Evolutionary conservation across 2,888 invertebrate species (phyloP), one percentile per base, ranked within the genome.

Genomic region (Limnephilus marmoratus): DNA sequence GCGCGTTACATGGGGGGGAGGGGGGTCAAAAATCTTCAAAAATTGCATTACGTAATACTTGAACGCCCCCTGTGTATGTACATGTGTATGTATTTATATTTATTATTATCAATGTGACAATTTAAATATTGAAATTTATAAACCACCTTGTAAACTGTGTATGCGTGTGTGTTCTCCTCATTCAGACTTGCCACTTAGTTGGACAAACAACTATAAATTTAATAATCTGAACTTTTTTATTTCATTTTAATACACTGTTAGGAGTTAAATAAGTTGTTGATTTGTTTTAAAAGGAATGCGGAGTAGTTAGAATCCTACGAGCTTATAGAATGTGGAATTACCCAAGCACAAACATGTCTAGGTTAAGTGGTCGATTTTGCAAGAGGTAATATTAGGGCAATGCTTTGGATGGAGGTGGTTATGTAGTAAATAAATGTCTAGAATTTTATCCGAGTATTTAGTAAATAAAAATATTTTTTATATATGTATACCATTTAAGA

Each of bases 391-490:
- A 31, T 83, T 83, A 83, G 37, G 24, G 18, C 68, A 68, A 68
- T 68, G 68, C 68, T 68, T 68, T n/a, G 68, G 68, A 68, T 24
- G 68, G 68, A 83, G 87, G 87, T 15, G 29, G 53, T 45, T 86
- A 53, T 68, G 85, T 86, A 86, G 41, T 45, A 41, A 86, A 41
- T 86, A 86, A 45, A 86, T 87, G 87, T 31, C 87, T 49, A 53
- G 18, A 87, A 87, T 53, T 37, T 85, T 85, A 37, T 85, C 15
- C 29, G 11, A 37, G 45, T 81, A 89, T 81, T 89, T 80, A 89
- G 68, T 80, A 89, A 80, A 89, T 89, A 80, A 89, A 89, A 31
- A 89, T 89, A 89, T 89, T 89, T 89, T 87, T 89, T 89, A 81
- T 89, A 89, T 34, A 41, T 88, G 88, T 88, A 45, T 87, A 87